Base-by-base conservation (phyloP, 1,140 invertebrate genomes). In the Leptoteleia sp. region DNA sequence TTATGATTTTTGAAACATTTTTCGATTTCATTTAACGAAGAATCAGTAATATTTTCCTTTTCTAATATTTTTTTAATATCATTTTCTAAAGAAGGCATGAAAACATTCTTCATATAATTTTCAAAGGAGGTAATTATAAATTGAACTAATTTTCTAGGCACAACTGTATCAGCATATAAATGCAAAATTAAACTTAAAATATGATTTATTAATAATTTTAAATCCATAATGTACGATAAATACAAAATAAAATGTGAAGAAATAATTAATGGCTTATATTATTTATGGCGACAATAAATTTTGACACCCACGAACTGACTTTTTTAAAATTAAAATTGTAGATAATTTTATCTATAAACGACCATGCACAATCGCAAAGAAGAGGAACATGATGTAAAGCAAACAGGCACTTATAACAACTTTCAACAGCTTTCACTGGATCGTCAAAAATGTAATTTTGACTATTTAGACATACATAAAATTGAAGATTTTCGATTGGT, bases 351-450 rank as follows among this genome's bases (percentile, higher is more conserved):
- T 75, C 50, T 4, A 75, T 37, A 16, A 75, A 64, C 4, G 42
- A 38, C 70, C 70, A 65, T 1, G 57, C 25, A 59, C 50, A 75
- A 35, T 75, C 70, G 17, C 59, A 57, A 1, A 65, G 4, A 33
- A 27, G 35, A 1, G 42, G 70, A 48, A 64, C 48, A 9, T 50
- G 25, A 7, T 75, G 59, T 8, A 75, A 35, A 11, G 50, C 59
- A 1, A 42, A 57, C 22, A 57, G 13, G 25, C 52, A 75, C 50
- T 75, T 57, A 13, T 75, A 75, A 8, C 55, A 57, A 48, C 38
- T 13, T 57, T 64, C 70, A 4, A 59, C 27, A 1, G 70, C 59
- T 48, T 64, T 73, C 16, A 12, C 13, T 35, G 19, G 16, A 12
- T 64, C 31, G 4, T 11, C 9, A 43, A 40, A 65, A 37, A 45